Percentiles rank a stretch among this genome's conserved stretches.
Conservation (phyloP, 1,140 invertebrate genomes). For the Dinoponera quadriceps region DNA sequence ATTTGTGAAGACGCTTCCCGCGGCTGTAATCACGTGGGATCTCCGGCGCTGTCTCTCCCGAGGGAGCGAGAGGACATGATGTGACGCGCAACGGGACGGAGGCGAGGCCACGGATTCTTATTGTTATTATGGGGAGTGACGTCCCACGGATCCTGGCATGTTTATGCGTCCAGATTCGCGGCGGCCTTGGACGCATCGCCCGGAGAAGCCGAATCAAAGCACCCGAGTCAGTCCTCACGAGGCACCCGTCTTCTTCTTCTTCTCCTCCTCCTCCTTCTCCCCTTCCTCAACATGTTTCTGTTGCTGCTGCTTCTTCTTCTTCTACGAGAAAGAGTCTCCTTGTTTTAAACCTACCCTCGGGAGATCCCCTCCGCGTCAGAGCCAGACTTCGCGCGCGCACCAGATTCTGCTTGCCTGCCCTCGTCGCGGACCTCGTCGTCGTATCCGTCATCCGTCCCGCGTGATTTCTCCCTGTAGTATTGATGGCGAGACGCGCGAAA, state of each 20-base stretch:
- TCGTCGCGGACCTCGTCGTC: not conserved
- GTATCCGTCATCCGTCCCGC: slow-evolving; percentile 16
- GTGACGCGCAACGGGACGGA: slow-evolving; percentile 56
- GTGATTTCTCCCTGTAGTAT: not conserved
- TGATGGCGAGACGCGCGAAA: not conserved
- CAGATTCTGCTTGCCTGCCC: not conserved
- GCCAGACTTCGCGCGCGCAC: slow-evolving; percentile 1
- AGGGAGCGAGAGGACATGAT: slow-evolving; percentile 72
- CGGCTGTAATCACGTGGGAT: slow-evolving; percentile 85
- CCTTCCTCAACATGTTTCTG: not conserved
- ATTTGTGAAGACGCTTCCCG: slow-evolving; percentile 85
- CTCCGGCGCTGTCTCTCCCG: slow-evolving; percentile 71
- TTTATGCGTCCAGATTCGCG: slow-evolving; percentile 83
- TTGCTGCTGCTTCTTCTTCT: slow-evolving; percentile 8
- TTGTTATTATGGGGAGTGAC: slow-evolving; percentile 84
- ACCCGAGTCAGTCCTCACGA: slow-evolving; percentile 63
- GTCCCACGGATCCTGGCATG: slow-evolving; percentile 81
- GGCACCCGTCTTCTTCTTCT: slow-evolving; percentile 66
- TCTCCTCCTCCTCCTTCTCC: slow-evolving; percentile 27
- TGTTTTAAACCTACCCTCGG: slow-evolving; percentile 57
- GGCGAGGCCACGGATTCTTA: slow-evolving; percentile 78
- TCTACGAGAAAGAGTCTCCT: slow-evolving; percentile 17
- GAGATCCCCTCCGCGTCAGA: slow-evolving; percentile 35
- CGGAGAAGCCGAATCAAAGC: slow-evolving; percentile 75
- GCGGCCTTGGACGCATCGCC: slow-evolving; percentile 80